Evolutionary conservation across 2,797 vertebrate genomes (phyloP).

Genomic region (Adrianichthys oophorus): DNA sequence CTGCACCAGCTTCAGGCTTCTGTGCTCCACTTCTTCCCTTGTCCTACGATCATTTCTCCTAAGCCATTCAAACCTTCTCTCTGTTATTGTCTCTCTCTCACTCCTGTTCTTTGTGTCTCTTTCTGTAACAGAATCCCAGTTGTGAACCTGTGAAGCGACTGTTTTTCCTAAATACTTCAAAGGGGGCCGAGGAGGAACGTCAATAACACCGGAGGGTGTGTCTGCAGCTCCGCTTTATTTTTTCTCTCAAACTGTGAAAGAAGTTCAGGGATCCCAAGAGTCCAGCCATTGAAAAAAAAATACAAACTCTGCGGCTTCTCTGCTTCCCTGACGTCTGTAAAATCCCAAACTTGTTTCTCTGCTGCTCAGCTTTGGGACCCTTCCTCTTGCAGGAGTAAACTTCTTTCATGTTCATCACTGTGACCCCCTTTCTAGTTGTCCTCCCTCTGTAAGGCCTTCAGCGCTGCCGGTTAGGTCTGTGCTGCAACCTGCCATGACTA

Average conservation of each 20-base stretch:
- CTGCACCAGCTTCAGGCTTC: constrained; percentile 50
- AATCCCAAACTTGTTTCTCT: constrained; percentile 43
- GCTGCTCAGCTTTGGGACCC: constrained; percentile 24
- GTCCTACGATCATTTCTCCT: constrained; percentile 33
- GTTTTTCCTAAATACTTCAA: constrained; percentile 69
- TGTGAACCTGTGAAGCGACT: constrained; percentile 82
- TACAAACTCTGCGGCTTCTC: constrained; percentile 26
- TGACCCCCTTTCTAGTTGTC: constrained; percentile 48
- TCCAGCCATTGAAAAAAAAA: constrained; percentile 49
- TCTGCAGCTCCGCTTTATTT: constrained; percentile 53
- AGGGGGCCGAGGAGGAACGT: constrained; percentile 60
- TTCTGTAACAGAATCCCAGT: constrained; percentile 79
- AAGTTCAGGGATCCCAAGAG: constrained; percentile 71
- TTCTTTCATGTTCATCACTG: constrained; percentile 52
- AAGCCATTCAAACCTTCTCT: constrained; percentile 11
- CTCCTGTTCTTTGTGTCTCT: constrained; percentile 53
- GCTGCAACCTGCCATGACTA: constrained; percentile 57
- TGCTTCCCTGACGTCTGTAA: constrained; percentile 55
- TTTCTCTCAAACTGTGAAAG: constrained; percentile 75
- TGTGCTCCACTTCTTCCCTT: constrained; percentile 41
- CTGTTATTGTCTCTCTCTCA: constrained; percentile 20
- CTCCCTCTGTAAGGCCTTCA: constrained; percentile 41
- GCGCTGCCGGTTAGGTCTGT: constrained; percentile 36
- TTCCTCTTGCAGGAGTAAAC: constrained; percentile 44
- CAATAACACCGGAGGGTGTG: constrained; percentile 55